Conservation (phyloP, 2,113 vertebrate species). For the Cynoglossus semilaevis region DNA sequence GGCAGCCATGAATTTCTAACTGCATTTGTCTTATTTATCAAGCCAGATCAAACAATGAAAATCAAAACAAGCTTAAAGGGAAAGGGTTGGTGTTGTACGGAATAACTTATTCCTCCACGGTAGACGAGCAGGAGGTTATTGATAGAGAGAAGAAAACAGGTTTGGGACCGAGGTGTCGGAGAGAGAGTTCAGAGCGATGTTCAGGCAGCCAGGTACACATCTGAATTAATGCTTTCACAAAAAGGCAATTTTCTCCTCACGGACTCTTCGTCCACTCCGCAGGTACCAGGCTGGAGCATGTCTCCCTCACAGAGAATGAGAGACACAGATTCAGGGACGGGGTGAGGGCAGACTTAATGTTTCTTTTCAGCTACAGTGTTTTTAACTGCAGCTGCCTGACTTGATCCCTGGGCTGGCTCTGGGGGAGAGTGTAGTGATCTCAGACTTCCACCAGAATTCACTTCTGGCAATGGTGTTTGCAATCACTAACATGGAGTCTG, state of each 20-base stretch:
- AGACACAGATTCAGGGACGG: constrained; percentile 38
- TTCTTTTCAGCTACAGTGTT: constrained; percentile 58
- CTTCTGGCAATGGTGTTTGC: constrained; percentile 73
- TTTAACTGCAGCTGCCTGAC: constrained; percentile 52
- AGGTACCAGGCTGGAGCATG: constrained; percentile 73
- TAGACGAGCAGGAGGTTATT: constrained; percentile 71
- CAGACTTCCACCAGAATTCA: constrained; percentile 72
- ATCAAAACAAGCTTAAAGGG: constrained; percentile 80
- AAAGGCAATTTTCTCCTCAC: constrained; percentile 75
- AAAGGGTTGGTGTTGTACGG: constrained; percentile 62
- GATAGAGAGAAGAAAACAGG: constrained; percentile 62
- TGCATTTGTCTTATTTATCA: constrained; percentile 82
- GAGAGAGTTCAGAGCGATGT: constrained; percentile 70
- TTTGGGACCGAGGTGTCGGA: constrained; percentile 38
- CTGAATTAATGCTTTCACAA: constrained; percentile 79
- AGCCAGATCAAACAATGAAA: constrained; percentile 81
- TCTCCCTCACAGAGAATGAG: constrained; percentile 60
- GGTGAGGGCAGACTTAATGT: constrained; percentile 61
- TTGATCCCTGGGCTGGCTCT: constrained; percentile 65
- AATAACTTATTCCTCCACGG: constrained; percentile 75
- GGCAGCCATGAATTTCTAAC: constrained; percentile 79
- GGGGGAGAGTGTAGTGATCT: constrained; percentile 74
- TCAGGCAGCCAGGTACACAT: constrained; percentile 76
- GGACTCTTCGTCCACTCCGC: constrained; percentile 62
- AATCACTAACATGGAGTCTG: constrained; percentile 70